Evolutionary conservation across 2,113 vertebrate species (phyloP).

Genomic region (Physeter macrocephalus): DNA sequence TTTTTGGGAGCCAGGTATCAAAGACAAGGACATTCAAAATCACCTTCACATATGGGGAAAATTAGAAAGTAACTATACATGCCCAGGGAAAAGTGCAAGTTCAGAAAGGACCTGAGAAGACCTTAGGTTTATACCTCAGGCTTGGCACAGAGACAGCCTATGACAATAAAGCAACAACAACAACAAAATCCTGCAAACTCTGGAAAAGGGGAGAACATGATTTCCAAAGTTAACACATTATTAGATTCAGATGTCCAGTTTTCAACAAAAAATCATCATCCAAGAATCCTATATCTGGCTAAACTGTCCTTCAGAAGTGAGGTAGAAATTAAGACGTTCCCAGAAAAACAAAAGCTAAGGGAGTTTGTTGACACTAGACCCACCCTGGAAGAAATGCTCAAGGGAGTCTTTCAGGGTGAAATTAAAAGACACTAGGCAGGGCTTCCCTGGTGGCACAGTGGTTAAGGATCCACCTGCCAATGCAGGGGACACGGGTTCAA

Average conservation of each 20-base stretch:
- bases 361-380: background rate
- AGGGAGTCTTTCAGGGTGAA: background rate
- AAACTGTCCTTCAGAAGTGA: background rate
- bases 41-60: background rate
- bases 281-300: background rate
- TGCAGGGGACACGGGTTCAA: too few relatives aligned
- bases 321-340: background rate
- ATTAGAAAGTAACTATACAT: background rate
- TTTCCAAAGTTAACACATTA: background rate
- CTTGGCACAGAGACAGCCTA: background rate
- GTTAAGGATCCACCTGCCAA: too few relatives aligned
- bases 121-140: background rate
- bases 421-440: background rate
- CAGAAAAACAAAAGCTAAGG: background rate
- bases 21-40: background rate
- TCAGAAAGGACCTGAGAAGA: background rate
- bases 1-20: background rate
- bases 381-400: background rate
- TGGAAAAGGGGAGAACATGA: background rate
- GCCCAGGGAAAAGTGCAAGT: background rate
- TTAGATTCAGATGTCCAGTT: background rate
- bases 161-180: background rate
- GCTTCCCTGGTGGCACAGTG: too few relatives aligned
- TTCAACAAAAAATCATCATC: background rate
- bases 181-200: background rate